These are phyloP conservation scores for Charina bottae DNA, from an alignment of 2,113 vertebrate genomes.

Conservation along the genomic window DNA sequence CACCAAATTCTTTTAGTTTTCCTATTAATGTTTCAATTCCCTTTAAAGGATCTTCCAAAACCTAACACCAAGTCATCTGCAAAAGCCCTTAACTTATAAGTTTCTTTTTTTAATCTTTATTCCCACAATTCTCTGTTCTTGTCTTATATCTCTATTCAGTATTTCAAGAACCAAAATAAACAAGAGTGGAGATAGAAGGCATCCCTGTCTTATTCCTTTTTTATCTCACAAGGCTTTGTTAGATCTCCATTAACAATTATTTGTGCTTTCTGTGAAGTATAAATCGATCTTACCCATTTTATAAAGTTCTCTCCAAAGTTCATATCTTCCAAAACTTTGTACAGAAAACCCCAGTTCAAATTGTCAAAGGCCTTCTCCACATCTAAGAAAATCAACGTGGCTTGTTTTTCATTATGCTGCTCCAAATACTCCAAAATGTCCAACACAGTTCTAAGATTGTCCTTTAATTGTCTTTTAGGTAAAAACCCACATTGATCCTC, in stretches of 20 bases:
- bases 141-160: background rate
- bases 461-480: background rate
- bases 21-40: background rate
- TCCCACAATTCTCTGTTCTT: background rate
- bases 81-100: background rate
- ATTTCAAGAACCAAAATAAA: background rate
- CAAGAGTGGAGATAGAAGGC: background rate
- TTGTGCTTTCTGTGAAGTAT: background rate
- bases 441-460: background rate
- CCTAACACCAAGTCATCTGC: background rate
- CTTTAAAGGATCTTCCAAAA: background rate
- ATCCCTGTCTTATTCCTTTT: background rate
- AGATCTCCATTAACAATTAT: background rate
- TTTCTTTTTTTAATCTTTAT: background rate
- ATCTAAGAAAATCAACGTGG: background rate
- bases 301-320: background rate
- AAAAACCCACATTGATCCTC: background rate
- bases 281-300: background rate
- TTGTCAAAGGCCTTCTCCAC: background rate
- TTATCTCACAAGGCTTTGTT: background rate
- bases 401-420: background rate
- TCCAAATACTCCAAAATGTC: background rate
- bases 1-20: background rate
- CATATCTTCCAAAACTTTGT: background rate
- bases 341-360: background rate